Percentiles rank a stretch among this genome's conserved stretches.
These are phyloP conservation scores for Euplexia lucipara DNA, from an alignment of 2,888 invertebrate species.

Conservation along the genomic window DNA sequence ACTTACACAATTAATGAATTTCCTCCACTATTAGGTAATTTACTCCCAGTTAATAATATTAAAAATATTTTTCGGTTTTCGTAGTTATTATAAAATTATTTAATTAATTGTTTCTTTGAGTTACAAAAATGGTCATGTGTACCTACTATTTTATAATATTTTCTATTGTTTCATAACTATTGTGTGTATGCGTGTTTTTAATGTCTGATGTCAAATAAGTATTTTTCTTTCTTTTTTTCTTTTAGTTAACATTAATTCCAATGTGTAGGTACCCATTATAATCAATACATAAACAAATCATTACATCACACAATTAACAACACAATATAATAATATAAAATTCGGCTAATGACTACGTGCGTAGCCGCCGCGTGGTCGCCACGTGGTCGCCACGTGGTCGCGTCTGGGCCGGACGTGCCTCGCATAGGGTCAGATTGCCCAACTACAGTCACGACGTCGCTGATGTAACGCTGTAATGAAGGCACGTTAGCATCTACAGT, in stretches of 20 bases:
- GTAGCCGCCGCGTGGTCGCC: slow-evolving; percentile 1
- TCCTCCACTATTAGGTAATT: neutral
- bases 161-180: no score
- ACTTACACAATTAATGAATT: neutral
- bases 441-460: slow-evolving; percentile 45
- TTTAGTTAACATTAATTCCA: no score
- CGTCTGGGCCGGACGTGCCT: slow-evolving; percentile 28
- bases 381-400: slow-evolving; percentile 1
- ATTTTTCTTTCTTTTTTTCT: no score
- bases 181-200: no score
- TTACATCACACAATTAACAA: slow-evolving; percentile 11
- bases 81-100: no score
- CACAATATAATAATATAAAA: slow-evolving; percentile 16
- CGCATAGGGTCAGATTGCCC: slow-evolving; percentile 41
- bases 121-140: no score
- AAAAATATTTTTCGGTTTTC: no score
- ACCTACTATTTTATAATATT: no score
- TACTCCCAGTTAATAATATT: neutral
- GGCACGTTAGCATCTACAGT: slow-evolving; percentile 2
- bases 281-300: no score
- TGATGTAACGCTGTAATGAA: slow-evolving; percentile 28
- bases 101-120: no score
- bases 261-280: no score
- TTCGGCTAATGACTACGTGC: slow-evolving; percentile 15
- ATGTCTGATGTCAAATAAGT: no score